Evolutionary conservation across 2,113 vertebrate genomes (phyloP).

Genomic region (Struthidea cinerea): DNA sequence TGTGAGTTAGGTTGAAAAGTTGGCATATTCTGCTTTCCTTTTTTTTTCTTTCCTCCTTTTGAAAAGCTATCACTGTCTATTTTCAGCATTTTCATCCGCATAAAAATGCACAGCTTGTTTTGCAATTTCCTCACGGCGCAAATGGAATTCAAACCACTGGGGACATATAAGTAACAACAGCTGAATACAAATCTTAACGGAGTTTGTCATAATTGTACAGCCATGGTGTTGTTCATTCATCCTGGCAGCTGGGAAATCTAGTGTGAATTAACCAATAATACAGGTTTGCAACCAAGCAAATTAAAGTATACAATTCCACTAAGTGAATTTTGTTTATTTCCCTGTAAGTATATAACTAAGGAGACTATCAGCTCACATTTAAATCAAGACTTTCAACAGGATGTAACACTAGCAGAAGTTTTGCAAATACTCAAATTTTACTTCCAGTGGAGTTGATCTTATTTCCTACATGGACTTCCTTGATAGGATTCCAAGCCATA

Average conservation of each 20-base stretch:
- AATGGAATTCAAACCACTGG: constrained; percentile 15
- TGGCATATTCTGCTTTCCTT: neutral
- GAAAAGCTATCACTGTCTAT: neutral
- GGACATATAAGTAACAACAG: neutral
- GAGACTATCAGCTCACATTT: neutral
- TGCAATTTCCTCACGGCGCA: neutral
- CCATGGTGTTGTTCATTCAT: neutral
- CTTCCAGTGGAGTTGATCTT: neutral
- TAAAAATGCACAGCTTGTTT: constrained; percentile 28
- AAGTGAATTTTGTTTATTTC: neutral
- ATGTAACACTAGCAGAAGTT: neutral
- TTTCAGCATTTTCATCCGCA: constrained; percentile 21
- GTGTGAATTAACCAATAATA: neutral
- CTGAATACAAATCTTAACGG: neutral
- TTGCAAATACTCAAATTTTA: neutral
- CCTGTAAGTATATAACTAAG: neutral
- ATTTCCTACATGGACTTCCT: neutral
- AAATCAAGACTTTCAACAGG: neutral
- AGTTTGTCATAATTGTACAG: constrained; percentile 20
- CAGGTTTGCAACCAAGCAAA: constrained; percentile 3
- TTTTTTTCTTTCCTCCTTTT: neutral
- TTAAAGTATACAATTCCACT: neutral
- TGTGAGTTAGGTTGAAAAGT: neutral
- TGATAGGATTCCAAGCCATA: neutral
- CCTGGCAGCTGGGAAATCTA: neutral